Conservation (phyloP, 2,797 vertebrate genomes). For the Hemitrygon akajei region DNA sequence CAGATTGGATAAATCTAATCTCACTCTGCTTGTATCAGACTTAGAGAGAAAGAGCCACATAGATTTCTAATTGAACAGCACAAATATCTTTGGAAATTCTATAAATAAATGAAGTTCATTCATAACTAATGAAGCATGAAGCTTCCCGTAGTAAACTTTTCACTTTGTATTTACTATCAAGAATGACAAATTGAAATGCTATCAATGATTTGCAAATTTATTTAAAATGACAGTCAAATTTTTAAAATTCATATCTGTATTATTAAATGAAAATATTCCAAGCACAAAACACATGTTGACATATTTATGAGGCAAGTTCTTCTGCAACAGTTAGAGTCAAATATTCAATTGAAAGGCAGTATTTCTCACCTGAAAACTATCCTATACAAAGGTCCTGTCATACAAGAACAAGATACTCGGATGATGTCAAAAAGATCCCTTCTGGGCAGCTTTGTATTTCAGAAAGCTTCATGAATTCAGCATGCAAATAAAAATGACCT, state of each 20-base stretch:
- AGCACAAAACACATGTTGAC: too few relatives aligned
- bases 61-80: background rate
- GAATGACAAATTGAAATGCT: background rate
- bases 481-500: background rate
- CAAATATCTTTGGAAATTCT: background rate
- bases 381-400: background rate
- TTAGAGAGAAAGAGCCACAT: background rate
- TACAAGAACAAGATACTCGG: background rate
- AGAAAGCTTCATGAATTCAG: background rate
- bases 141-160: background rate
- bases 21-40: background rate
- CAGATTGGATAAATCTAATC: background rate
- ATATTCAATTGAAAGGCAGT: background rate
- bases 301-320: background rate
- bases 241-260: background rate
- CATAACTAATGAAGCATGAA: background rate
- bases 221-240: background rate
- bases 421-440: background rate
- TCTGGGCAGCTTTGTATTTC: background rate
- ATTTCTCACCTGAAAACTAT: background rate
- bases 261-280: background rate
- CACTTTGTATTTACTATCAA: background rate
- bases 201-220: background rate
- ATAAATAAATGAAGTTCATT: background rate
- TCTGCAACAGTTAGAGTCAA: background rate